Percentiles rank a stretch among this genome's conserved stretches.
phyloP scores from a whole-genome alignment of 1,140 invertebrate genomes.

The Lordiphosa stackelbergi region DNA sequence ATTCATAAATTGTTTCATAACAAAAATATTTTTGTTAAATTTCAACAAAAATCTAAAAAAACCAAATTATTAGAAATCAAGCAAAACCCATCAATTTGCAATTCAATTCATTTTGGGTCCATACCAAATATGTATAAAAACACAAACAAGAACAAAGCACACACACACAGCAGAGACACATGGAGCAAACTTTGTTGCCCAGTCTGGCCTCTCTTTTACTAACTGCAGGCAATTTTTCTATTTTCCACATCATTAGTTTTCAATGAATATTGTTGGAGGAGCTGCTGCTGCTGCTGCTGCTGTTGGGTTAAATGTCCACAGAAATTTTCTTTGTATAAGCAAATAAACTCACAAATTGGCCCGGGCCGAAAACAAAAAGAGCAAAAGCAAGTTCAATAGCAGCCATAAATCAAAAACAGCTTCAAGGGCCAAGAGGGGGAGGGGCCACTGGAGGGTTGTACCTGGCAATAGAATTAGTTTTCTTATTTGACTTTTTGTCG shows the following conservation, averaged over 20 bases:
- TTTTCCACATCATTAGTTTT: slow-evolving; percentile 74
- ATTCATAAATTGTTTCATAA: too few relatives aligned
- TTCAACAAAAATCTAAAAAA: too few relatives aligned
- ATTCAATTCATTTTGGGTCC: too few relatives aligned
- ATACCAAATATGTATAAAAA: slow-evolving; percentile 8
- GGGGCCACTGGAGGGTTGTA: slow-evolving; percentile 28
- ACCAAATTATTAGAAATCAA: too few relatives aligned
- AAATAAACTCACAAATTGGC: slow-evolving; percentile 70
- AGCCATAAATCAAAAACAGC: slow-evolving; percentile 68
- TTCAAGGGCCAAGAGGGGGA: slow-evolving; percentile 27
- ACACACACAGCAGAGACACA: slow-evolving; percentile 1
- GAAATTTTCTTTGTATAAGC: slow-evolving; percentile 39
- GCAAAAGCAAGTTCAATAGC: slow-evolving; percentile 51
- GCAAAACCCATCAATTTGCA: too few relatives aligned
- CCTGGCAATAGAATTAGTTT: slow-evolving; percentile 65
- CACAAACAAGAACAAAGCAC: not conserved
- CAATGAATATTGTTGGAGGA: slow-evolving; percentile 61
- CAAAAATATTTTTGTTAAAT: too few relatives aligned
- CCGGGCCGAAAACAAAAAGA: slow-evolving; percentile 18
- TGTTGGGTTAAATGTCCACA: slow-evolving; percentile 50
- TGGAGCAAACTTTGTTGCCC: slow-evolving; percentile 4
- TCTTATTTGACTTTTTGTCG: slow-evolving; percentile 63
- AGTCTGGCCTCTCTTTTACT: slow-evolving; percentile 22
- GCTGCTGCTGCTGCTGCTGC: slow-evolving; percentile 14
- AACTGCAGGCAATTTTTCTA: slow-evolving; percentile 72